Evolutionary conservation across 1,140 invertebrate genomes (phyloP), one percentile per base, ranked within the genome.

Genomic region (Caenorhabditis remanei): DNA sequence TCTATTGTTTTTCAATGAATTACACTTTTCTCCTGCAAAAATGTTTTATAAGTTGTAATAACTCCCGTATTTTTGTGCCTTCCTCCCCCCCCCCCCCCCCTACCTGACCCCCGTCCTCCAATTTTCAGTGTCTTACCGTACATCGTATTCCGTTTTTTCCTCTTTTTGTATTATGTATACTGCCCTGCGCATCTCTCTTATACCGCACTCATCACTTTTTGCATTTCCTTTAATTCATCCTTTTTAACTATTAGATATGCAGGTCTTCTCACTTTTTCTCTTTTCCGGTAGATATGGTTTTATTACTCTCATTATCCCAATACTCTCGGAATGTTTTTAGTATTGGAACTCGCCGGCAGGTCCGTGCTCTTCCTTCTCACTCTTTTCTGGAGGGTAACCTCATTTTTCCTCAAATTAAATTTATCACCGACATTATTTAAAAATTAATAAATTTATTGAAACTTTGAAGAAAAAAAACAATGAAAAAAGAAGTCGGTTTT

Each of bases 251-350:
- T 50, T 79, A 50, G 71, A 32, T 32, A 32, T 79, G 71, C 71
- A 79, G 71, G 71, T 79, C 14, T 19, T 79, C n/a, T 79, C 71
- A 79, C 71, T 79, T 79, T 79, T 50, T n/a, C 46, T 32, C n/a
- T 14, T 50, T 21, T 79, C 71, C 71, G 71, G 71, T 79, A 79
- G 71, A 24, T 24, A 24, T 4, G 1, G 11, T 40, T 63, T 63
- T 4, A 21, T 24, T 50, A 53, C 21, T 50, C 24, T 48, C 41
- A 8, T 46, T 19, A 14, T 53, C 71, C 71, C 43, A 16, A 41
- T 19, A 46, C 46, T 9, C 4, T 46, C 46, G 16, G 16, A 46
- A 7, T n/a, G 14, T 19, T 32, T 46, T 9, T 71, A 32, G 32
- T 32, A 32, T 32, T 32, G 32, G 32, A 32, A 71, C 16, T 50